Conservation (phyloP, 2,113 vertebrate genomes). For the Brachirus orientalis region DNA sequence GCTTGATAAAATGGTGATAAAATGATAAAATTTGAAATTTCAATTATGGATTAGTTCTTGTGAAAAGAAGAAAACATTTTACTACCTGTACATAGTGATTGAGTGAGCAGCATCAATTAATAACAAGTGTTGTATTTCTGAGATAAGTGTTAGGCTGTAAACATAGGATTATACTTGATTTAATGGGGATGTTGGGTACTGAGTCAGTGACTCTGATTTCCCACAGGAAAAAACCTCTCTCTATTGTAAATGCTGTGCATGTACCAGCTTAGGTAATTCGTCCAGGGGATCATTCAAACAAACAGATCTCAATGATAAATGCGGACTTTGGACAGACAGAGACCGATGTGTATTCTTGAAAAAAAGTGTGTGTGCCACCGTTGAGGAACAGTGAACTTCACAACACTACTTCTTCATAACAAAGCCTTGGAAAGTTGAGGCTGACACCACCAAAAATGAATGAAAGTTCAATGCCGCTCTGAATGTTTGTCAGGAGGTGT, state of each 20-base stretch:
- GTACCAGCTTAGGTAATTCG: slow-evolving; percentile 68
- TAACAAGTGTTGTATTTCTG: slow-evolving; percentile 50
- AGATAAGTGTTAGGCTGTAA: slow-evolving; percentile 52
- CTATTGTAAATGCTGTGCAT: slow-evolving; percentile 70
- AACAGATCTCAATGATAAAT: slow-evolving; percentile 75
- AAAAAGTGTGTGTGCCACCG: slow-evolving; percentile 25
- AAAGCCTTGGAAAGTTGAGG: slow-evolving; percentile 73
- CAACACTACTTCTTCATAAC: slow-evolving; percentile 66
- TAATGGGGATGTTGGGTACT: slow-evolving; percentile 58
- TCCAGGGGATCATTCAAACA: slow-evolving; percentile 75
- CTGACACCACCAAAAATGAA: slow-evolving; percentile 72
- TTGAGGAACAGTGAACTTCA: slow-evolving; percentile 65
- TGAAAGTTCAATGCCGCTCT: slow-evolving; percentile 73
- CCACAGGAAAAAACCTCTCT: slow-evolving; percentile 68
- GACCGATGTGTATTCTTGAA: slow-evolving; percentile 56
- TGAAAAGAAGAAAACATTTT: slow-evolving; percentile 10
- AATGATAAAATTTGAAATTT: slow-evolving; percentile 23
- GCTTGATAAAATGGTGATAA: slow-evolving; percentile 25
- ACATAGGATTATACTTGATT: slow-evolving; percentile 69
- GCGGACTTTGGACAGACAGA: slow-evolving; percentile 56
- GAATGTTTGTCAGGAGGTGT: slow-evolving; percentile 76
- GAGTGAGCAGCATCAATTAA: slow-evolving; percentile 50
- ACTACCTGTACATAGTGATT: slow-evolving; percentile 28
- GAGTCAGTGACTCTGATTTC: slow-evolving; percentile 77
- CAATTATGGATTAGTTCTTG: background rate